phyloP scores from a whole-genome alignment of 2,888 invertebrate genomes.

The Drosophila lutescens region DNA sequence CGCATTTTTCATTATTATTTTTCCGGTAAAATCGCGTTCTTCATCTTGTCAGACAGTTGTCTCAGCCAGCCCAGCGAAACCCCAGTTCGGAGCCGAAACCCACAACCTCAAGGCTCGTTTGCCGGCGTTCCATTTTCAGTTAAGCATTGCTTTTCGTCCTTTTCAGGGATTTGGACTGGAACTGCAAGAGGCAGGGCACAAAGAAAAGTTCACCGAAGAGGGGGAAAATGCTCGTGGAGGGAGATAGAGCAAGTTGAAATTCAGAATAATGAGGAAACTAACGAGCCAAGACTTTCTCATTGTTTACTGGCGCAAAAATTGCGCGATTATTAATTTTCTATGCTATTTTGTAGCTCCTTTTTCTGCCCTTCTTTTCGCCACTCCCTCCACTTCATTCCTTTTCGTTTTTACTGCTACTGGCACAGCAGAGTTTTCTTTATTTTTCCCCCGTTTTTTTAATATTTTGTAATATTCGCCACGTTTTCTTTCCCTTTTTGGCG shows the following conservation, averaged over 20 bases:
- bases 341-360: slow-evolving; percentile 69
- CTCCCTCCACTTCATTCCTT: slow-evolving; percentile 23
- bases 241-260: slow-evolving; percentile 52
- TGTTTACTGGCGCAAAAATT: slow-evolving; percentile 80
- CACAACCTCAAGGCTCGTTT: slow-evolving; percentile 39
- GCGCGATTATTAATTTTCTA: slow-evolving; percentile 81
- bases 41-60: slow-evolving; percentile 54
- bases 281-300: slow-evolving; percentile 81
- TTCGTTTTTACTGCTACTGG: slow-evolving; percentile 57
- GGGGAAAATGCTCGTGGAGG: not conserved
- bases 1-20: slow-evolving; percentile 65
- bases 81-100: slow-evolving; percentile 6
- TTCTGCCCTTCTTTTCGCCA: slow-evolving; percentile 2
- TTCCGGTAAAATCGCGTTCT: slow-evolving; percentile 40
- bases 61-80: slow-evolving; percentile 19
- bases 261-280: slow-evolving; percentile 80
- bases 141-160: slow-evolving; percentile 37
- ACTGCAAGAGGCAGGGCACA: slow-evolving; percentile 42
- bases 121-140: slow-evolving; percentile 43
- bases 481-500: slow-evolving; percentile 50
- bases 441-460: slow-evolving; percentile 56
- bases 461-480: slow-evolving; percentile 65
- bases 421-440: slow-evolving; percentile 44
- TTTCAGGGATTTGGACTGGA: slow-evolving; percentile 51
- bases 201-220: slow-evolving; percentile 16